These are phyloP conservation scores for Anastrepha obliqua DNA, from an alignment of 1,140 invertebrate species.

Conservation along the genomic window DNA sequence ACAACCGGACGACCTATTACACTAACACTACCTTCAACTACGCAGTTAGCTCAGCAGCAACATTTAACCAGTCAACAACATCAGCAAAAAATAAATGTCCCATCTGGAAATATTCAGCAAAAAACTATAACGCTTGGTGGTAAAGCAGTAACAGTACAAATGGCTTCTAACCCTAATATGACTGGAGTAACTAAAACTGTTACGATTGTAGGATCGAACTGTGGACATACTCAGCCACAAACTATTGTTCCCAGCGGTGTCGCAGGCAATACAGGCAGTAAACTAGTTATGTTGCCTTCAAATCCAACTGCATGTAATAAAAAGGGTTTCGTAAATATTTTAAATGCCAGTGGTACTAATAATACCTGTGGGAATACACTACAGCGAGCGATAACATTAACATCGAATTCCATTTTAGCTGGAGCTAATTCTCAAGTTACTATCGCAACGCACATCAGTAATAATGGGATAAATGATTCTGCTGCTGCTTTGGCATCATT, in stretches of 20 bases:
- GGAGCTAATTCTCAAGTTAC: slow-evolving; percentile 28
- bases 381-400: slow-evolving; percentile 62
- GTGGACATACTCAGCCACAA: slow-evolving; percentile 71
- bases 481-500: slow-evolving; percentile 46
- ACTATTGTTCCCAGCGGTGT: slow-evolving; percentile 76
- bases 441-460: slow-evolving; percentile 71
- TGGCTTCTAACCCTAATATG: slow-evolving; percentile 74
- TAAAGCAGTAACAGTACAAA: slow-evolving; percentile 82
- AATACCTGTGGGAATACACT: slow-evolving; percentile 48
- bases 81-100: slow-evolving; percentile 56
- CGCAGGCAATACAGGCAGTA: slow-evolving; percentile 60
- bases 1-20: slow-evolving; percentile 81
- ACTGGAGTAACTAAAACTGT: slow-evolving; percentile 69
- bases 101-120: slow-evolving; percentile 65
- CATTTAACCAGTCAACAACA: slow-evolving; percentile 55
- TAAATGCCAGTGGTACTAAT: slow-evolving; percentile 60
- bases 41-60: slow-evolving; percentile 49
- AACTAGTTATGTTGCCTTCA: slow-evolving; percentile 72
- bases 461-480: slow-evolving; percentile 64
- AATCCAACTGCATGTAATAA: slow-evolving; percentile 55
- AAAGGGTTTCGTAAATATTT: slow-evolving; percentile 69
- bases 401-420: slow-evolving; percentile 58
- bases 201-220: slow-evolving; percentile 64
- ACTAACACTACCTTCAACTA: slow-evolving; percentile 78
- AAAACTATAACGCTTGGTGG: slow-evolving; percentile 81